Conservation (phyloP, 2,888 invertebrate species). For the Coenonympha glycerion region DNA sequence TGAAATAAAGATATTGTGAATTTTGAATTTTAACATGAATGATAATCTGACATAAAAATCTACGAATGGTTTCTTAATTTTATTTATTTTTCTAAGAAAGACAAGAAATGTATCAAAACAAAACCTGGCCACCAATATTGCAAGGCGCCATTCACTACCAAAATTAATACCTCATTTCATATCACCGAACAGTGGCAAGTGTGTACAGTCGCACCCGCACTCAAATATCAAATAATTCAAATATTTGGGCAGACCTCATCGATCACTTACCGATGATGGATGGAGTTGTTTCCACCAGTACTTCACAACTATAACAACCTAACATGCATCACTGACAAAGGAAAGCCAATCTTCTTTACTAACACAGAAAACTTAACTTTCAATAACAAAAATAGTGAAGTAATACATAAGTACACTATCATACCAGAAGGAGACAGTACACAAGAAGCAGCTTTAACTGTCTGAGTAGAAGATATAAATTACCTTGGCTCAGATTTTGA, state of each 20-base stretch:
- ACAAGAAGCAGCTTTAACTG: conserved; percentile 15
- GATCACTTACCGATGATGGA: conserved; percentile 71
- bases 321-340: conserved; percentile 14
- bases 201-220: conserved; percentile 36
- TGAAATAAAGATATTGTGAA: too few relatives aligned
- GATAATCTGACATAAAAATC: too few relatives aligned
- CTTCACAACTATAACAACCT: conserved; percentile 28
- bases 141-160: background rate
- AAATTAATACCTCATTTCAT: conserved; percentile 30
- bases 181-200: conserved; percentile 37
- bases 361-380: conserved; percentile 21
- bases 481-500: conserved; percentile 20
- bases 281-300: conserved; percentile 44
- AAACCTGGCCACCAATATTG: background rate
- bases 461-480: conserved; percentile 9
- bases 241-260: conserved; percentile 71
- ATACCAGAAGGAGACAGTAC: conserved; percentile 17
- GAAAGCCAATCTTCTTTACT: conserved; percentile 12
- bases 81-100: background rate
- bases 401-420: conserved; percentile 26
- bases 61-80: too few relatives aligned
- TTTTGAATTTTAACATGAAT: too few relatives aligned
- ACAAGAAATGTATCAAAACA: background rate
- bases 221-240: conserved; percentile 66
- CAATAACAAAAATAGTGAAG: conserved; percentile 13